Base-by-base conservation (phyloP, 2,888 invertebrate genomes). In the Pterostichus niger region DNA sequence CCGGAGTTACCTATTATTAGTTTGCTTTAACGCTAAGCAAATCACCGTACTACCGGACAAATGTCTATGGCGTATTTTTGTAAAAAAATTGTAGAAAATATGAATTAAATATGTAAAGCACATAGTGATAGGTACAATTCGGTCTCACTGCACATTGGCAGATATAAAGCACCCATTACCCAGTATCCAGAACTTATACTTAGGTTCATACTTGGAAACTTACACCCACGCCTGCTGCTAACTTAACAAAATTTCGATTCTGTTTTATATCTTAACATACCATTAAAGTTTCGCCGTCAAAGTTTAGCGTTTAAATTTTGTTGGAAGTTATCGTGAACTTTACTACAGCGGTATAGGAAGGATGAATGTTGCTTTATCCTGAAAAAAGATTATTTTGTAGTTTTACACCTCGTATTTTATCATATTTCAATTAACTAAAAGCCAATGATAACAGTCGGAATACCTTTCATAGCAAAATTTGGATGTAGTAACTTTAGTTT, bases 171-270 rank as follows among this genome's bases (percentile, higher is more conserved):
- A 40, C 40, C 35, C 35, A 35, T 3, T 6, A 35, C 4, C 40
- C 40, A 40, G 40, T 6, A 40, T 6, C 40, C 40, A 40, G 40
- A 13, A 52, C 52, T 10, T n/a, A 10, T 5, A 6, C 11, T 5
- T 52, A n/a, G 3, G 17, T 44, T 71, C 15, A 9, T 71, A 71
- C 68, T 71, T 71, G 68, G 68, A 71, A 71, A 71, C 68, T 71
- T 71, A 40, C 68, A 49, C 68, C 40, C 40, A 13, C 24, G 15
- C 68, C 13, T 13, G 33, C 64, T 49, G 13, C 56, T 17, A 75
- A 75, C 75, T 75, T 52, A 52, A 75, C 75, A 75, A 75, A 71
- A 75, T 75, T 75, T 75, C 49, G 52, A 75, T 75, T 75, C 75
- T 75, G 52, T 75, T 75, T 75, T 75, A 75, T 75, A 75, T 75